Base-by-base conservation (phyloP, 2,113 vertebrate genomes). In the Paratilapia polleni region DNA sequence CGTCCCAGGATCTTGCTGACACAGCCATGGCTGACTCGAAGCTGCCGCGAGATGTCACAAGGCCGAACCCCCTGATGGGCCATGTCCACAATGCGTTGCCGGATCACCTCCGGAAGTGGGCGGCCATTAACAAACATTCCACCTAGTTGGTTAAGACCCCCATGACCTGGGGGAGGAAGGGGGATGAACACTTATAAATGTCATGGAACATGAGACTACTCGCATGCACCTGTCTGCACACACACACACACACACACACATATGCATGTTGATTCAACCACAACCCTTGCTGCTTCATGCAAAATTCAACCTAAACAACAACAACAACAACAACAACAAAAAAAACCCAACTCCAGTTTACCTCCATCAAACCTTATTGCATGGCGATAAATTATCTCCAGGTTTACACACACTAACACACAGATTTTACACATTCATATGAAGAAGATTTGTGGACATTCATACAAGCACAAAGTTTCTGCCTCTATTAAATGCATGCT, bases 1-100 rank as follows among this genome's bases (percentile, higher is more conserved):
- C 97, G 97, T 93, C 97, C 97, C 34, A 98, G 96, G 90, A 98
- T 98, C 94, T 98, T 98, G 96, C 97, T 97, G 93, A 98, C 97
- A 20, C 97, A 98, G 86, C 97, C 97, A 78, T 98, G 97, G 88
- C 97, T 97, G 93, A 98, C 97, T 1, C 97, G 88, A 47, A 98
- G 97, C 93, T 98, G 97, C 17, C 97, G 96, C 10, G 97, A 98
- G 91, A 98, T 98, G 96, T 98, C 97, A 2, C 97, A 98, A 62
- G 97, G 97, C 60, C 97, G 92, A 2, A 98, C 97, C 0, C 97
- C 97, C 91, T 98, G 97, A 89, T 98, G 97, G 24, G 97, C 97
- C 95, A 98, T 96, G 94, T 98, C 97, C 80, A 98, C 97, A 2
- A 98, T 98, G 88, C 97, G 97, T 89, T 98, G 97, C 60, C 97